Percentiles rank a stretch among this genome's conserved stretches.
Conservation (phyloP, 1,140 invertebrate species). For the Penaeus vannamei region DNA sequence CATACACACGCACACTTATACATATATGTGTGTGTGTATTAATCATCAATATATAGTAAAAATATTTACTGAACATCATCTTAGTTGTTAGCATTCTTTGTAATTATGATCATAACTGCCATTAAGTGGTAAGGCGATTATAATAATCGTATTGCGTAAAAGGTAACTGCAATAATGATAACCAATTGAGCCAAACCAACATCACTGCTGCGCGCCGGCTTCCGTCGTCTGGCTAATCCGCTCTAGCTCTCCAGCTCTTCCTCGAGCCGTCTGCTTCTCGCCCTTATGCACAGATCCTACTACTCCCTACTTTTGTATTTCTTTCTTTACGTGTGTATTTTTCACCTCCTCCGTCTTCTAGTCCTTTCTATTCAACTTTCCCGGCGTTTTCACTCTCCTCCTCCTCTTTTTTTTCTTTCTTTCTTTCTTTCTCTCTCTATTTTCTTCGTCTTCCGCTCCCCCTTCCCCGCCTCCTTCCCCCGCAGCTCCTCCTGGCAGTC, state of each 20-base stretch:
- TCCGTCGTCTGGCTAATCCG: not conserved
- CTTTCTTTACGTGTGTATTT: not conserved
- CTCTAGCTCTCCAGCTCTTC: not conserved
- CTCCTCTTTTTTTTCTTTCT: not conserved
- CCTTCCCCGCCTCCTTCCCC: not conserved
- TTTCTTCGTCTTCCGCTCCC: not conserved
- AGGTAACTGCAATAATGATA: no score
- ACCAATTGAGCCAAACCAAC: no score
- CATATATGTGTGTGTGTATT: no score
- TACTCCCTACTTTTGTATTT: not conserved
- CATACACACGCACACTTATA: no score
- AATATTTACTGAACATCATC: no score
- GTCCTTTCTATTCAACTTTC: not conserved
- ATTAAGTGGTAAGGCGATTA: no score
- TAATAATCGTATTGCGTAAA: no score
- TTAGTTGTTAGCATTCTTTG: no score
- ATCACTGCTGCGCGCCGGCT: no score
- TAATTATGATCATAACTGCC: no score
- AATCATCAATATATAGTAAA: no score
- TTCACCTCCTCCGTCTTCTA: no score
- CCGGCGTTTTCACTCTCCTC: not conserved
- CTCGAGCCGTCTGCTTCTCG: not conserved
- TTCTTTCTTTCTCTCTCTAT: not conserved
- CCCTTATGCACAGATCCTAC: not conserved
- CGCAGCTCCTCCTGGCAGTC: not conserved